Conservation (phyloP, 2,113 vertebrate genomes). For the Notechis scutatus region DNA sequence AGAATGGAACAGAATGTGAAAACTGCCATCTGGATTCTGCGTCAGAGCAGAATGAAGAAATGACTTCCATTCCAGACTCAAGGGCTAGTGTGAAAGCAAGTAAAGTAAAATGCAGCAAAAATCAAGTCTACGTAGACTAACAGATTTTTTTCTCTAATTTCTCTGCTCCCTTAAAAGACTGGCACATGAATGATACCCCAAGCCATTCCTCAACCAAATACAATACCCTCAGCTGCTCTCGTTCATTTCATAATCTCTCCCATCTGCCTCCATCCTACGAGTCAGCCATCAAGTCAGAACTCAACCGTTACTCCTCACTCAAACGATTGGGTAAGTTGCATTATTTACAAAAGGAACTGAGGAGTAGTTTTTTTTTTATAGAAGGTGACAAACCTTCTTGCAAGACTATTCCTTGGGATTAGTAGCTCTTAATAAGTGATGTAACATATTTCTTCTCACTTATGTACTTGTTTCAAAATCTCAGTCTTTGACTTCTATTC, state of each 20-base stretch:
- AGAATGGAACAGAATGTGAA: background rate
- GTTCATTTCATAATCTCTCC: constrained; percentile 90
- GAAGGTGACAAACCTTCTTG: background rate
- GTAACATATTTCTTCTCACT: background rate
- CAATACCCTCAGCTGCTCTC: constrained; percentile 83
- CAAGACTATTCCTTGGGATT: background rate
- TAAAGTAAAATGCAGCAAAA: background rate
- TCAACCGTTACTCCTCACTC: constrained; percentile 89
- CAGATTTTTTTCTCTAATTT: background rate
- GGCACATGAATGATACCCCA: constrained; percentile 74
- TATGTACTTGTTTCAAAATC: background rate
- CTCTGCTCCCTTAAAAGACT: constrained; percentile 48
- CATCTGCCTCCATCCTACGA: constrained; percentile 91
- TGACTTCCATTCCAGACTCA: background rate
- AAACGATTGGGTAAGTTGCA: constrained; percentile 82
- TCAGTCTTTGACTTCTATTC: background rate
- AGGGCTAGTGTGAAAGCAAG: background rate
- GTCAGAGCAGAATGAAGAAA: background rate
- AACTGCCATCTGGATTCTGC: background rate
- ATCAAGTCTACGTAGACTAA: background rate
- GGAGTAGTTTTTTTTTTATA: background rate
- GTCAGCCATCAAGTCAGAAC: constrained; percentile 83
- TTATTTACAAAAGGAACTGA: background rate
- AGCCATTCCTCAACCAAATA: constrained; percentile 80
- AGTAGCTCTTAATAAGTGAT: background rate